Conservation (phyloP, 37 sponge, comb jelly and placozoan genomes). For the Mnemiopsis leidyi region DNA sequence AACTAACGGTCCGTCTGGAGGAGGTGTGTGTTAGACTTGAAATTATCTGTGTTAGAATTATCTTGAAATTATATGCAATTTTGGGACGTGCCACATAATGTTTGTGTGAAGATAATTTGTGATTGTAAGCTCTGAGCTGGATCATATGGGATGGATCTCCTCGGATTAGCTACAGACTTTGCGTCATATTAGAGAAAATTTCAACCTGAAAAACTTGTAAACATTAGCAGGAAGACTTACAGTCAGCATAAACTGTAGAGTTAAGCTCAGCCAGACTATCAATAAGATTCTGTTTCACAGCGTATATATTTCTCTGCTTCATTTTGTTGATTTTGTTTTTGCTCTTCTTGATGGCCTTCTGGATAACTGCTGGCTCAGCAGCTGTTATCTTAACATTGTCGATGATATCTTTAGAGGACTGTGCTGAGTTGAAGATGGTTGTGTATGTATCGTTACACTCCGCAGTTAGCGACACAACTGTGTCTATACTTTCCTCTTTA, state of each 20-base stretch:
- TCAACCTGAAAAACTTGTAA: too few species aligned
- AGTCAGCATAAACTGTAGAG: neutral
- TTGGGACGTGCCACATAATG: too few species aligned
- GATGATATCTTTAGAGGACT: slow-evolving; percentile 10
- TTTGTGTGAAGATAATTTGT: too few species aligned
- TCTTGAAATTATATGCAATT: too few species aligned
- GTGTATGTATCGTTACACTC: neutral
- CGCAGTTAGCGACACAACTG: neutral
- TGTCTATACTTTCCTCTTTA: neutral
- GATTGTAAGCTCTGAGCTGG: too few species aligned
- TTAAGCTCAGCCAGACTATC: neutral
- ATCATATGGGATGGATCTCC: too few species aligned
- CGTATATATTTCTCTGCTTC: slow-evolving; percentile 22
- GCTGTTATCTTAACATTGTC: slow-evolving; percentile 39
- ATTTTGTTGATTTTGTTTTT: neutral
- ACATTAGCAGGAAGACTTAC: slow-evolving; percentile 24
- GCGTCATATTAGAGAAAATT: too few species aligned
- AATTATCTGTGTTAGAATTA: too few species aligned
- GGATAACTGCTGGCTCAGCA: slow-evolving; percentile 8
- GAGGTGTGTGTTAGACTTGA: neutral
- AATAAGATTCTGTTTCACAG: neutral
- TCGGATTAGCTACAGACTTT: too few species aligned
- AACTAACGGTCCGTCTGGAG: neutral
- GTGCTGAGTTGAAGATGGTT: neutral
- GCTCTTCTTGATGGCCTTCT: slow-evolving; percentile 7